Conservation (phyloP, 2,797 vertebrate species). For the Eurystomus glaucurus region DNA sequence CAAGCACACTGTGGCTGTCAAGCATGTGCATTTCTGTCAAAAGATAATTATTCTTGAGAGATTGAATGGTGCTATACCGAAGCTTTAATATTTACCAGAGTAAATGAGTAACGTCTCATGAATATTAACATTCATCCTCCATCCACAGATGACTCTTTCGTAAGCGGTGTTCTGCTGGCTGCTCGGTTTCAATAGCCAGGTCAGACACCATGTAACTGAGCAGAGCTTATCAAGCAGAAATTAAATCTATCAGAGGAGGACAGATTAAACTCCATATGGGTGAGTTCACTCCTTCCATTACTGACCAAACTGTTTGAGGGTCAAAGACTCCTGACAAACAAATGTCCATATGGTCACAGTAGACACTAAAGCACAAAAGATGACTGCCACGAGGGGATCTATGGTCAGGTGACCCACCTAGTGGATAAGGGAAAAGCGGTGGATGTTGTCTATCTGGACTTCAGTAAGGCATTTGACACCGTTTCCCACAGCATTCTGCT, state of each 20-base stretch:
- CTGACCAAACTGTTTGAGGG: constrained; percentile 73
- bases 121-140: constrained; percentile 44
- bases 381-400: constrained; percentile 53
- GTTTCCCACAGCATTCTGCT: too few relatives aligned
- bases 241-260: constrained; percentile 60
- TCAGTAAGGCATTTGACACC: too few relatives aligned
- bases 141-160: not conserved
- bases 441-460: too few relatives aligned
- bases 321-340: constrained; percentile 76
- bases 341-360: constrained; percentile 70
- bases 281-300: constrained; percentile 80
- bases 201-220: constrained; percentile 63
- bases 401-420: too few relatives aligned
- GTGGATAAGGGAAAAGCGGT: too few relatives aligned
- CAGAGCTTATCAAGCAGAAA: constrained; percentile 60
- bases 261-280: constrained; percentile 69
- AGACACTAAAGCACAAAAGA: constrained; percentile 75
- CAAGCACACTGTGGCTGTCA: not conserved
- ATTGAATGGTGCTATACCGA: not conserved
- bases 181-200: constrained; percentile 77
- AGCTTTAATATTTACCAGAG: constrained; percentile 24
- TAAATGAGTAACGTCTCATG: constrained; percentile 72
- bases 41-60: not conserved
- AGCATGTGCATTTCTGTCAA: not conserved
- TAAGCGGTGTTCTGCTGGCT: constrained; percentile 63